Evolutionary conservation across 2,797 vertebrate genomes (phyloP).

Genomic region (Tragelaphus eurycerus): DNA sequence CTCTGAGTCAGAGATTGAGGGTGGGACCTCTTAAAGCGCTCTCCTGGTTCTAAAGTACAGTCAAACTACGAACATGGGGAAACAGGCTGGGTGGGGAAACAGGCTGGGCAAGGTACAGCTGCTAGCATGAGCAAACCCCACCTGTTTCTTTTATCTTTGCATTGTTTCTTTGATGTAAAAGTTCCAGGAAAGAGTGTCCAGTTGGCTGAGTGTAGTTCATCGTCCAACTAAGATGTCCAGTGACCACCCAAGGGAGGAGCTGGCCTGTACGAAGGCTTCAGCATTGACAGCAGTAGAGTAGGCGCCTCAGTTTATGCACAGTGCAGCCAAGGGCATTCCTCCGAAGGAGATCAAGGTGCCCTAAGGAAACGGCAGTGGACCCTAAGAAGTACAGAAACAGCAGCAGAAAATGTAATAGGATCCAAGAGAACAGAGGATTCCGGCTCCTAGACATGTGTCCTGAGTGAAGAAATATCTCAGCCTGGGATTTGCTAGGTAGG

Average conservation of each 20-base stretch:
- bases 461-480: not conserved
- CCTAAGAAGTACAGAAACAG: not conserved
- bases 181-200: not conserved
- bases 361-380: not conserved
- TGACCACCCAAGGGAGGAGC: not conserved
- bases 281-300: not conserved
- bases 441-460: not conserved
- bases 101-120: not conserved
- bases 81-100: not conserved
- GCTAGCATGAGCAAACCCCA: not conserved
- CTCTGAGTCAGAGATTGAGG: not conserved
- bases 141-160: not conserved
- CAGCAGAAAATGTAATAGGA: not conserved
- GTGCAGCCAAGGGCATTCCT: not conserved
- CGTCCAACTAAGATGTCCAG: not conserved
- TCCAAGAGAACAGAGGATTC: not conserved
- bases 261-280: not conserved
- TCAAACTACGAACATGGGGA: not conserved
- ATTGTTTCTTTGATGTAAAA: not conserved
- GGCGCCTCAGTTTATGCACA: not conserved
- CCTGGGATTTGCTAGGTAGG: not conserved
- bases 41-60: not conserved
- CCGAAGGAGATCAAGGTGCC: not conserved
- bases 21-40: not conserved
- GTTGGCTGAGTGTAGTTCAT: not conserved